These are phyloP conservation scores for Alloscopus bannaensis DNA, from an alignment of 2,888 invertebrate genomes.

Conservation along the genomic window DNA sequence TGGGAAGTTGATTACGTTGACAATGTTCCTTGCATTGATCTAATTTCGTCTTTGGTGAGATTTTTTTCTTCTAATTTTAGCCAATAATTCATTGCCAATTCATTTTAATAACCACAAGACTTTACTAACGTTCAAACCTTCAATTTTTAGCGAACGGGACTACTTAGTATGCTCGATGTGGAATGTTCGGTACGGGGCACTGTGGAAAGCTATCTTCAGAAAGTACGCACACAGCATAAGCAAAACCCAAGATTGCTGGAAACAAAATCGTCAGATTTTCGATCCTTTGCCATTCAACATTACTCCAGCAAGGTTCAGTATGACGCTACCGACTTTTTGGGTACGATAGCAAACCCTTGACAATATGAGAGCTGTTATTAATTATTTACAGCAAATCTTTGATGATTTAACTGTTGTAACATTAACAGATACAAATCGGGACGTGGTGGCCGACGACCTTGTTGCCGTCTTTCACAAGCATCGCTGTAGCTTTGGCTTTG, in stretches of 20 bases:
- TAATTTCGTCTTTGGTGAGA: slow-evolving; percentile 89
- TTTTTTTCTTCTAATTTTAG: background rate
- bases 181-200: slow-evolving; percentile 91
- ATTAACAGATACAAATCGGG: slow-evolving; percentile 89
- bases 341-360: too few relatives aligned
- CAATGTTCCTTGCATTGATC: slow-evolving; percentile 96
- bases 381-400: background rate
- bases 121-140: background rate
- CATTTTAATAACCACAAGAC: background rate
- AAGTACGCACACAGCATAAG: slow-evolving; percentile 87
- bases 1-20: slow-evolving; percentile 95
- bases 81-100: background rate
- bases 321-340: slow-evolving; percentile 90
- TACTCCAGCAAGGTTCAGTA: slow-evolving; percentile 91
- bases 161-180: slow-evolving; percentile 93
- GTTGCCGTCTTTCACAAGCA: slow-evolving; percentile 95
- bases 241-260: slow-evolving; percentile 89
- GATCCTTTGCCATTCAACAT: slow-evolving; percentile 93
- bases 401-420: background rate
- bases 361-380: too few relatives aligned
- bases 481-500: slow-evolving; percentile 97
- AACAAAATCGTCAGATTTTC: slow-evolving; percentile 83
- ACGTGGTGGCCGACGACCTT: slow-evolving; percentile 93
- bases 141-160: slow-evolving; percentile 83
- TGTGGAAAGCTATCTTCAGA: slow-evolving; percentile 87